A percentile compares a stretch with the other conserved stretches of the same genome.
phyloP scores from a whole-genome alignment of 2,888 invertebrate genomes.

The Nephrocerus scutellatus region DNA sequence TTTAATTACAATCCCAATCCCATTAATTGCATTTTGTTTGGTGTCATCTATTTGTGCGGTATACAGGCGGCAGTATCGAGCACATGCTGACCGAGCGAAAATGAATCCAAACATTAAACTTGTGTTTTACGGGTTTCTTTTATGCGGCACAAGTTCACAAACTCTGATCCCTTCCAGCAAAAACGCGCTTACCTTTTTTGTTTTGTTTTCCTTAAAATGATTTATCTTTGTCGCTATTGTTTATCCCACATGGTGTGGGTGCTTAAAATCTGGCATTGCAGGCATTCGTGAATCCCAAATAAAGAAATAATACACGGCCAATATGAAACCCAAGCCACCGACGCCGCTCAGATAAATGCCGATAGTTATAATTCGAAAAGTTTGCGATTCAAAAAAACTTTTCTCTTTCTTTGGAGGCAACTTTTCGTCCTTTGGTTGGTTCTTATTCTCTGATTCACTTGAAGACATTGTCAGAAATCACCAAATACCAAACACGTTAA shows the following conservation, averaged over 20 bases:
- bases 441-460: slow-evolving; percentile 10
- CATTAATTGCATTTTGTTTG: slow-evolving; percentile 1
- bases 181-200: slow-evolving; percentile 1
- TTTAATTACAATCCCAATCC: slow-evolving; percentile 21
- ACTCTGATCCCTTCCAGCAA: too few species aligned
- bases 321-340: slow-evolving; percentile 39
- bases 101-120: too few species aligned
- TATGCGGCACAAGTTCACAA: too few species aligned
- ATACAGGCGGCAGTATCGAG: slow-evolving; percentile 4
- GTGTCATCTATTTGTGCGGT: too few species aligned
- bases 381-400: slow-evolving; percentile 40
- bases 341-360: slow-evolving; percentile 40
- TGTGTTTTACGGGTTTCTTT: too few species aligned
- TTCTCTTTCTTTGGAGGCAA: slow-evolving; percentile 33
- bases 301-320: slow-evolving; percentile 43
- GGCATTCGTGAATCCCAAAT: slow-evolving; percentile 46
- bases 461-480: too few species aligned
- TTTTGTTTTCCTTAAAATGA: not conserved
- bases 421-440: slow-evolving; percentile 32
- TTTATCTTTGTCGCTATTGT: not conserved
- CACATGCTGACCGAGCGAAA: slow-evolving; percentile 12
- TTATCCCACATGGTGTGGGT: slow-evolving; percentile 41
- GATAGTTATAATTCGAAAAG: slow-evolving; percentile 39
- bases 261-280: slow-evolving; percentile 40
- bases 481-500: too few species aligned